phyloP scores from a whole-genome alignment of 2,113 vertebrate species.

The Coryphaenoides rupestris region DNA sequence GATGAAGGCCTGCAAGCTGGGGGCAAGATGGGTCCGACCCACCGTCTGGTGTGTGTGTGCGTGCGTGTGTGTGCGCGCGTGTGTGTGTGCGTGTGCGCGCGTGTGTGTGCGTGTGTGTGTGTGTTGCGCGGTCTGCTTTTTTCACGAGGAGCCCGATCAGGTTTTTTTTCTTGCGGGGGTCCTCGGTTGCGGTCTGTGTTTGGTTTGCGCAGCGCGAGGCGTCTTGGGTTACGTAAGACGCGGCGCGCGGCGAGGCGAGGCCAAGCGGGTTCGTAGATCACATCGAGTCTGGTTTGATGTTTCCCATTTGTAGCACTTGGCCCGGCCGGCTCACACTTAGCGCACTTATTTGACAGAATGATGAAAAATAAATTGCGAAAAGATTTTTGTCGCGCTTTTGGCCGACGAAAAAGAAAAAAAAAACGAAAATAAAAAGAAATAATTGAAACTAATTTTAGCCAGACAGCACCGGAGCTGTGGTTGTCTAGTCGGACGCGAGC shows the following conservation, averaged over 20 bases:
- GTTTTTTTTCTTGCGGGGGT: slow-evolving; percentile 11
- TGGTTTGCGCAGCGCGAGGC: slow-evolving; percentile 10
- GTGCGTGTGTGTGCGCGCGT: too few relatives aligned
- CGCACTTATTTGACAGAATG: slow-evolving; percentile 16
- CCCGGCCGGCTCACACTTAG: slow-evolving; percentile 16
- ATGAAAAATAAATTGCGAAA: slow-evolving; percentile 18
- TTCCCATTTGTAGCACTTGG: slow-evolving; percentile 11
- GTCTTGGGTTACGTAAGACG: slow-evolving; percentile 11
- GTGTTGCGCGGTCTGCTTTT: too few relatives aligned
- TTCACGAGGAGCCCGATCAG: slow-evolving; percentile 13
- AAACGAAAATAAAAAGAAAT: slow-evolving; percentile 9
- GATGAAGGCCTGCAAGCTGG: too few relatives aligned
- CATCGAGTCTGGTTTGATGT: slow-evolving; percentile 16
- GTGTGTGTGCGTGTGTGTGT: too few relatives aligned
- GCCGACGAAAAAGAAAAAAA: neutral
- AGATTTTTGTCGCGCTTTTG: slow-evolving; percentile 19
- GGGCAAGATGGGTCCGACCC: too few relatives aligned
- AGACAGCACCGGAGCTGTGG: slow-evolving; percentile 23
- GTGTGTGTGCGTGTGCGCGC: too few relatives aligned
- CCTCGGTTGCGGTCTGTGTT: neutral
- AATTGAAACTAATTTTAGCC: slow-evolving; percentile 11
- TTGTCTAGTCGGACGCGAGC: slow-evolving; percentile 15
- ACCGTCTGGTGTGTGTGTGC: too few relatives aligned
- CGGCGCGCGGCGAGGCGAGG: slow-evolving; percentile 11
- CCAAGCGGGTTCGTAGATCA: slow-evolving; percentile 18